Percentiles rank a stretch among this genome's conserved stretches.
Conservation (phyloP, 2,113 vertebrate species). For the Cynoglossus semilaevis region DNA sequence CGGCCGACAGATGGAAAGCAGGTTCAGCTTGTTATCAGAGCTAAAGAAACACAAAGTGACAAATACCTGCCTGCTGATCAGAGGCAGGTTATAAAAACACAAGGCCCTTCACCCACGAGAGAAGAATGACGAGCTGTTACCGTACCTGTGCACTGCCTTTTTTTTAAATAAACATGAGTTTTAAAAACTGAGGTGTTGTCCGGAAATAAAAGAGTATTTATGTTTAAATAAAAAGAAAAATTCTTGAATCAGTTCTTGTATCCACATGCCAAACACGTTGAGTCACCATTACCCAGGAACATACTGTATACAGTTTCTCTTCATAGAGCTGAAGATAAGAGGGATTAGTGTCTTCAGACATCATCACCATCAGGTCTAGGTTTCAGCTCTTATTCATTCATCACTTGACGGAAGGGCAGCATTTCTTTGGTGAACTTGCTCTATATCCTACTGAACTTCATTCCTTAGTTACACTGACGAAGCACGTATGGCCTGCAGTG, state of each 20-base stretch:
- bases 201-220: too few species aligned
- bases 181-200: neutral
- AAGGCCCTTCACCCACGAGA: constrained; percentile 1
- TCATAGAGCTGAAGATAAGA: too few species aligned
- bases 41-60: constrained; percentile 37
- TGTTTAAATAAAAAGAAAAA: too few species aligned
- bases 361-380: constrained; percentile 7
- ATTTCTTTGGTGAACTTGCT: constrained; percentile 47
- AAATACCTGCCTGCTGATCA: constrained; percentile 36
- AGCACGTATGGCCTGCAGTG: constrained; percentile 29
- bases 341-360: neutral
- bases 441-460: constrained; percentile 40
- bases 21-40: constrained; percentile 52
- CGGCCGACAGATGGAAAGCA: constrained; percentile 53
- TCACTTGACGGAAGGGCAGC: constrained; percentile 52
- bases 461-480: constrained; percentile 45
- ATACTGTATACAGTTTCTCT: too few species aligned
- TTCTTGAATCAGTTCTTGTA: too few species aligned
- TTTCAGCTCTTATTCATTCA: constrained; percentile 32
- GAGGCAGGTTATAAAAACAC: constrained; percentile 6
- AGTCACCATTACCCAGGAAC: too few species aligned
- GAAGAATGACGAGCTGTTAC: constrained; percentile 16
- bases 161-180: constrained; percentile 9
- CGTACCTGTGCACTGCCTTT: too few species aligned
- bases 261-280: too few species aligned